Evolutionary conservation across 1,140 invertebrate species (phyloP).

Genomic region (Chrysomallon squamiferum): DNA sequence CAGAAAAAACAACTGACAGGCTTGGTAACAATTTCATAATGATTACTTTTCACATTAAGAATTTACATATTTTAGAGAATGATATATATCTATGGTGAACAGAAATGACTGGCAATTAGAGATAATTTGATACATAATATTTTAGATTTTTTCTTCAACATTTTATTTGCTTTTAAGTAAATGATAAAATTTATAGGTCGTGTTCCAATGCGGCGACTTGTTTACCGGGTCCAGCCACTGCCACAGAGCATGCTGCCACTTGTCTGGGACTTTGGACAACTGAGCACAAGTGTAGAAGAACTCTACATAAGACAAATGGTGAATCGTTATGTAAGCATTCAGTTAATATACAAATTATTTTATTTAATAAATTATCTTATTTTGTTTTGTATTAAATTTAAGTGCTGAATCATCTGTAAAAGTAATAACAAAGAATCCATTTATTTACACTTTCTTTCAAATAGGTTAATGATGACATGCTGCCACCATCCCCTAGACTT

Average conservation of each 20-base stretch:
- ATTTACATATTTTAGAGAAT: too few species aligned
- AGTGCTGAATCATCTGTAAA: not conserved
- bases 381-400: too few species aligned
- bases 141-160: too few species aligned
- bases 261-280: constrained; percentile 57
- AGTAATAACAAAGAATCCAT: not conserved
- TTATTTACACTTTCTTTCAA: not conserved
- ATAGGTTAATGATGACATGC: not conserved
- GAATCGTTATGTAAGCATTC: constrained; percentile 35
- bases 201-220: constrained; percentile 51
- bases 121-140: too few species aligned
- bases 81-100: too few species aligned
- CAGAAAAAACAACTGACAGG: constrained; percentile 44
- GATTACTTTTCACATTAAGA: too few species aligned
- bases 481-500: not conserved
- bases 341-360: too few species aligned
- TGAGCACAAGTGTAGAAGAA: constrained; percentile 38
- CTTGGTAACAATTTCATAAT: constrained; percentile 35
- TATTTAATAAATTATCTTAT: too few species aligned
- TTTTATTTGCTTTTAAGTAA: too few species aligned
- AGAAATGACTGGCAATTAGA: too few species aligned
- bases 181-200: constrained; percentile 18
- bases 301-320: constrained; percentile 56
- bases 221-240: constrained; percentile 51
- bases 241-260: constrained; percentile 51